A percentile compares a stretch with the other conserved stretches of the same genome.
Evolutionary conservation across 2,888 invertebrate genomes (phyloP).

Genomic region (Allolobophora icterica): DNA sequence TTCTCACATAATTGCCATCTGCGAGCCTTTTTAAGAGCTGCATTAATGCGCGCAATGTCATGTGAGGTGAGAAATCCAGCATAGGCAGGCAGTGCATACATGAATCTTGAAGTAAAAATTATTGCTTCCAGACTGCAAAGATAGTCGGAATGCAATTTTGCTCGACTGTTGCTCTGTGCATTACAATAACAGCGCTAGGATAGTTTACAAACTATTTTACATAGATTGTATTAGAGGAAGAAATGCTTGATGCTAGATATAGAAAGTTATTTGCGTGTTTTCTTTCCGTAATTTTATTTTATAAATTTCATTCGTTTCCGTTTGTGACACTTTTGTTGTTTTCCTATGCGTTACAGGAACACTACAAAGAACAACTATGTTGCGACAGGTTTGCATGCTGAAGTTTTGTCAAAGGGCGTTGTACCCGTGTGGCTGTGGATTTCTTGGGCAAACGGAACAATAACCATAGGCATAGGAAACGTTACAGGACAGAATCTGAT

Average conservation of each 20-base stretch:
- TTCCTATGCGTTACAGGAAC: neutral
- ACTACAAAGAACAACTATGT: neutral
- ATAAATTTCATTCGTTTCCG: no score
- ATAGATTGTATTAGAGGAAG: no score
- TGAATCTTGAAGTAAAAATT: no score
- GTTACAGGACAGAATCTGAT: neutral
- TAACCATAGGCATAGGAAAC: conserved; percentile 2
- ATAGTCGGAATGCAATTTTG: neutral
- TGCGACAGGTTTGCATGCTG: neutral
- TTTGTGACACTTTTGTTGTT: neutral
- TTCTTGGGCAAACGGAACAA: conserved; percentile 4
- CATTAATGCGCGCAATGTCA: no score
- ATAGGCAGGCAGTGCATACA: no score
- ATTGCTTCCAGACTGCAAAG: neutral
- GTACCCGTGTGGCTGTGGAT: conserved; percentile 13
- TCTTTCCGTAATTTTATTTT: no score
- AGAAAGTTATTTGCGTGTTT: no score
- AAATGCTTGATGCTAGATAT: no score
- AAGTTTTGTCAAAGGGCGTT: neutral
- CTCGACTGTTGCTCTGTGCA: neutral
- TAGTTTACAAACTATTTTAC: neutral
- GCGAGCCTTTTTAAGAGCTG: no score
- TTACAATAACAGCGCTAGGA: neutral
- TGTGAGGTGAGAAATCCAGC: no score
- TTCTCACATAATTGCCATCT: no score